Base-by-base conservation (phyloP, 2,797 vertebrate genomes). In the Karalla daura region DNA sequence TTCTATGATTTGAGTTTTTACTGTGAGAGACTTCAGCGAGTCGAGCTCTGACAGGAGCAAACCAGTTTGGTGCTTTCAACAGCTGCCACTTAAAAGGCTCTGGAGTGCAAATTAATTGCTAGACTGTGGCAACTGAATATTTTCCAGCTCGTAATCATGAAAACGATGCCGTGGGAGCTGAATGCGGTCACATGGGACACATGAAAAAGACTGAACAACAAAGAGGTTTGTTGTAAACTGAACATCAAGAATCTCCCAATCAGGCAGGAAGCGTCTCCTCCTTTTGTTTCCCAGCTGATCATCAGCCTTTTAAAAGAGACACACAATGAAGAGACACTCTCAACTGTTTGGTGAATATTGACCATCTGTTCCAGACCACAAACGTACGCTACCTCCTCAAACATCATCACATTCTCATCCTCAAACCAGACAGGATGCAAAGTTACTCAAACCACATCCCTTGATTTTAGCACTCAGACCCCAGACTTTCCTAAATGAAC, bases 211-310 rank as follows among this genome's bases (percentile, higher is more conserved):
- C 20, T 39, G 2, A 8, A 50, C n/a, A 56, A 61, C 21, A 44
- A 62, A 64, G 8, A 1, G 25, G 21, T 61, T 17, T 53, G n/a
- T 54, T 46, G 11, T 46, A 52, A 13, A 39, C 39, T 52, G 51
- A 28, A 58, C 25, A 47, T 33, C 14, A 17, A 49, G 55, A 33
- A 5, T 18, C 21, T 40, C 49, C 12, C 32, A 32, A 46, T 59
- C 41, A 12, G 24, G 28, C 17, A 40, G 27, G 39, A 52, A 41
- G 24, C 11, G 3, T 27, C 24, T 37, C 43, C 44, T 21, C 55
- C 9, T 30, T 25, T 28, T 1, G 6, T 21, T 18, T 18, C 18
- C 18, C 18, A 7, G 5, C 37, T 11, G 23, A 15, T 62, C 33
- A 37, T 3, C 13, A 0, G n/a, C n/a, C n/a, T n/a, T n/a, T n/a